phyloP scores from a whole-genome alignment of 2,888 invertebrate species.

The Pyrocoelia pectoralis region DNA sequence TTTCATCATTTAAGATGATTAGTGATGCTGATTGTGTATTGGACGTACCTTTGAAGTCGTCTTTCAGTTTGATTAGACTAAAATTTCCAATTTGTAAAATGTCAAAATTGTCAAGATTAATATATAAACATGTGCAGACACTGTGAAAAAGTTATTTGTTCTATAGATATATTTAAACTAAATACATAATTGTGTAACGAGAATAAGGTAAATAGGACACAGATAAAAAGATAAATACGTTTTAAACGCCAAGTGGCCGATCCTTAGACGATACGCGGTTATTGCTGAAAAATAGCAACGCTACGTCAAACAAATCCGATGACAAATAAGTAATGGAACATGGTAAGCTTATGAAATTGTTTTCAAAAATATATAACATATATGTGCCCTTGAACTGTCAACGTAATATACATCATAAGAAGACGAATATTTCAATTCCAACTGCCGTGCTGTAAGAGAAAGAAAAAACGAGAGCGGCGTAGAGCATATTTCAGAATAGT shows the following conservation, averaged over 20 bases:
- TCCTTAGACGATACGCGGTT: too few species aligned
- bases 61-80: too few species aligned
- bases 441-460: background rate
- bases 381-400: background rate
- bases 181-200: background rate
- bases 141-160: background rate
- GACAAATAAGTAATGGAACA: background rate
- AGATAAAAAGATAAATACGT: background rate
- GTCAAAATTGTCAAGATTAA: too few species aligned
- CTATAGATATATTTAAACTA: background rate
- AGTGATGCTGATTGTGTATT: too few species aligned
- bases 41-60: too few species aligned
- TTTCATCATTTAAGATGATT: too few species aligned
- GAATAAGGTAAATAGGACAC: background rate
- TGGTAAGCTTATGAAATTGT: background rate
- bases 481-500: slow-evolving; percentile 20
- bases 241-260: background rate
- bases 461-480: slow-evolving; percentile 5
- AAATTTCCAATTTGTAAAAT: too few species aligned
- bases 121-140: too few species aligned
- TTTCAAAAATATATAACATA: background rate
- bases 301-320: background rate
- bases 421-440: background rate
- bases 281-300: background rate
- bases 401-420: too few species aligned